Base-by-base conservation (phyloP, 2,888 invertebrate genomes). In the Sinohyriopsis cumingii region DNA sequence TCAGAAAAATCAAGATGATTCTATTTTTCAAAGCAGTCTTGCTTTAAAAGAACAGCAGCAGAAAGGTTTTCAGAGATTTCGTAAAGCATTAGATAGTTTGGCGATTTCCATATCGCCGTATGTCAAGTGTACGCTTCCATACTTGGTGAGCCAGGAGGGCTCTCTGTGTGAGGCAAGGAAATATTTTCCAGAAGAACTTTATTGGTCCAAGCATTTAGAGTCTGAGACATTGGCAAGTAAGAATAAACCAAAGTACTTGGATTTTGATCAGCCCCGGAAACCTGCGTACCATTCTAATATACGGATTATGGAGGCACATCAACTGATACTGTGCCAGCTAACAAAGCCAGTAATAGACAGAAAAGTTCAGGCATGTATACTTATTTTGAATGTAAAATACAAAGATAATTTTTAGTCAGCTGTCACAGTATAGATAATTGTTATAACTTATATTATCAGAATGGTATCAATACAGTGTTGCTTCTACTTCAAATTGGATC, bases 81-180 rank as follows among this genome's bases (percentile, higher is more conserved):
- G n/a, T 86, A 93, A 95, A 91, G 94, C 93, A 0, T 90, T 95
- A 15, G 93, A 94, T 78, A 94, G 94, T 68, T 93, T 94, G 0
- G 92, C 94, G 63, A 84, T 96, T 4, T 95, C 96, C 0, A 93
- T 95, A 75, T 98, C 98, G 0, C 98, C 98, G 0, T 95, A 94
- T 88, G 92, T 97, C 19, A 93, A 94, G 70, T 95, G 95, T 84
- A 93, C 95, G 0, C 92, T 96, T 68, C 98, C 99, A 0, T 96
- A 94, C 91, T 90, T 97, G 76, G 96, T 96, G 91, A 95, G 96
- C 0, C 95, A 96, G 86, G 92, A 91, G 19, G 97, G 96, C 0
- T 92, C 94, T 60, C 93, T 93, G 80, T 96, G 96, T 74, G 79
- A 92, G 55, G 90, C 96, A 65, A 92, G 95, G 24, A 91, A 91